A percentile compares a stretch with the other conserved stretches of the same genome.
phyloP scores from a whole-genome alignment of 2,113 vertebrate genomes.

The Ascaphus truei region DNA sequence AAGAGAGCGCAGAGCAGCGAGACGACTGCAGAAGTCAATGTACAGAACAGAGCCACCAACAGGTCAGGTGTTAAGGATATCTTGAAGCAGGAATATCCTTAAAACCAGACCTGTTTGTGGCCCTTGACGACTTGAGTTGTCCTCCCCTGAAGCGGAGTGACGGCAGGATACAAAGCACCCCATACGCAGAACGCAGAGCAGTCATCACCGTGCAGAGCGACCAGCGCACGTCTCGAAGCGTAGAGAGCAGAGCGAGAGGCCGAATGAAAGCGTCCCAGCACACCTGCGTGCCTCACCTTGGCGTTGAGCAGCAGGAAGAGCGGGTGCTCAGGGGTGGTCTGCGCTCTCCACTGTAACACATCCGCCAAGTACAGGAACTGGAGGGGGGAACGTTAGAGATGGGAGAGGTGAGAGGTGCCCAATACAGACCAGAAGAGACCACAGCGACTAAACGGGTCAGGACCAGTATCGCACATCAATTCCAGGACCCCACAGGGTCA shows the following conservation, averaged over 20 bases:
- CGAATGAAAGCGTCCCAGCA: background rate
- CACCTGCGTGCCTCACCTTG: conserved; percentile 67
- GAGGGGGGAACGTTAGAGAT: background rate
- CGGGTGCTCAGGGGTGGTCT: conserved; percentile 88
- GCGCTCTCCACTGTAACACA: conserved; percentile 91
- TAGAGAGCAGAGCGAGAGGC: background rate
- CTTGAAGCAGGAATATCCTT: too few relatives aligned
- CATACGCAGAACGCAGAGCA: background rate
- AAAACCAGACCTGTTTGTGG: too few relatives aligned
- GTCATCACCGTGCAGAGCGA: background rate
- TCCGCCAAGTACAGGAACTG: conserved; percentile 93
- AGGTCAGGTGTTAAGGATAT: too few relatives aligned
- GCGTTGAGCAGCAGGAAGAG: conserved; percentile 88
- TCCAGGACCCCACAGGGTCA: too few relatives aligned
- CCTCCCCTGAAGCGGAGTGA: too few relatives aligned
- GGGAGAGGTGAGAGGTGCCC: background rate
- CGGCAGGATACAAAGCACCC: background rate
- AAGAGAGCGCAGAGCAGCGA: too few relatives aligned
- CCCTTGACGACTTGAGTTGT: too few relatives aligned
- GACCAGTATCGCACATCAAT: too few relatives aligned
- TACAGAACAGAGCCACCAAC: too few relatives aligned
- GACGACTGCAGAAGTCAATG: too few relatives aligned
- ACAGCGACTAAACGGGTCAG: too few relatives aligned
- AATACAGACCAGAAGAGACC: background rate
- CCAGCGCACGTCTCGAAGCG: too few relatives aligned